Conservation (phyloP, 2,888 invertebrate genomes). For the Micoletzkya japonica region DNA sequence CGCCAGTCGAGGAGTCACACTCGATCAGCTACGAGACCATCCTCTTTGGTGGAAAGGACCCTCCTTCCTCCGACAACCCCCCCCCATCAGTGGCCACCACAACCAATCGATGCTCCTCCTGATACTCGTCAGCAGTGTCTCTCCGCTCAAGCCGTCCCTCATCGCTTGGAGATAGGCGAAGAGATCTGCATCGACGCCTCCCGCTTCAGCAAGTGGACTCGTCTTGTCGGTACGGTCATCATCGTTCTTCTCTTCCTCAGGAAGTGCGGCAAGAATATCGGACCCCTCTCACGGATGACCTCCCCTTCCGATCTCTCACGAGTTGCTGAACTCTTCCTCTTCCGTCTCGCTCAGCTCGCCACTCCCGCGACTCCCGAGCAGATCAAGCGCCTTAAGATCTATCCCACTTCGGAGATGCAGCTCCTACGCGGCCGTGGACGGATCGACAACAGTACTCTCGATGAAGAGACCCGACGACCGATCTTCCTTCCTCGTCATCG, state of each 20-base stretch:
- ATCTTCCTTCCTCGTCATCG: neutral
- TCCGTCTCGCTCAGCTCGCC: neutral
- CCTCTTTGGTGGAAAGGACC: slow-evolving; percentile 18
- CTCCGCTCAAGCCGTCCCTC: neutral
- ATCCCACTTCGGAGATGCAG: too few species aligned
- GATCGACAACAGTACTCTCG: neutral
- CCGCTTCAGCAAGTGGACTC: neutral
- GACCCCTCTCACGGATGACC: too few species aligned
- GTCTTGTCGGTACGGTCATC: neutral
- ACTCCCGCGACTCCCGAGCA: neutral
- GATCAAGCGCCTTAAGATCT: neutral
- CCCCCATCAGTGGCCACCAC: neutral
- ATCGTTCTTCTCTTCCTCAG: slow-evolving; percentile 1
- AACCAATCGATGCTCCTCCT: neutral
- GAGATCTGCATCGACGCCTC: neutral
- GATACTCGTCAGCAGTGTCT: neutral
- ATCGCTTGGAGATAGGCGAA: neutral
- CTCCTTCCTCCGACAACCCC: neutral
- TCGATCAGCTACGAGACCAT: neutral
- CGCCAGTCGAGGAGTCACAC: neutral
- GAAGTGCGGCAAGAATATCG: neutral
- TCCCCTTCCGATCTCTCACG: neutral
- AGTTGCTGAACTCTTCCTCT: neutral
- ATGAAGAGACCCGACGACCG: neutral
- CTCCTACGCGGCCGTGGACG: too few species aligned